Base-by-base conservation (phyloP, 2,113 vertebrate genomes). In the Athene noctua region DNA sequence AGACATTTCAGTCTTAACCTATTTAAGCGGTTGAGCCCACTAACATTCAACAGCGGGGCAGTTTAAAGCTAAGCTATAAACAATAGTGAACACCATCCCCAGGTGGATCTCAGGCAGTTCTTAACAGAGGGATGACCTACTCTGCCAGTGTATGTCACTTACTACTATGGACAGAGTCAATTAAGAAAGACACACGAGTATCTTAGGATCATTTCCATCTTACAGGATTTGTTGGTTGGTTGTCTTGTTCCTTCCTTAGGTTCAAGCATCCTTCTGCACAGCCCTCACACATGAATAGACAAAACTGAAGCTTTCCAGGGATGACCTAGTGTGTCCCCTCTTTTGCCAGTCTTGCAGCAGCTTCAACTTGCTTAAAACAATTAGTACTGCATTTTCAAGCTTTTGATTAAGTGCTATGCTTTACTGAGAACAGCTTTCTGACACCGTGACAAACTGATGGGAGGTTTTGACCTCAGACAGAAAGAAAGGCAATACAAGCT, bases 281-380 rank as follows among this genome's bases (percentile, higher is more conserved):
- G 78, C 30, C 42, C 40, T 44, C 9, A 5, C 20, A 54, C 11
- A 30, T 0, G 3, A 57, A 34, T 0, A 17, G 46, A 25, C 38
- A 86, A 66, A 38, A 47, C n/a, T 16, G 12, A 18, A 66, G 30
- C 36, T 44, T 57, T 71, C 36, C 25, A 23, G 22, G 61, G 55
- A 66, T 3, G 44, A 34, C 8, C 66, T 27, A 2, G 23, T 11
- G 3, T 5, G 38, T 29, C 82, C 67, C n/a, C 17, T 22, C 32
- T 40, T 44, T 12, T 26, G 7, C 52, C 65, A 29, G 23, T 44
- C 34, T 82, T 17, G 30, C 5, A 7, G 47, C 27, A 88, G 40
- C 19, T 34, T 19, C 74, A 36, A 51, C 55, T 59, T 54, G 15
- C 61, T 84, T 47, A 49, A 46, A 42, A n/a, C 34, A 40, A 73